These are phyloP conservation scores for Morpho deidamia DNA, from an alignment of 2,888 invertebrate genomes.

Conservation along the genomic window DNA sequence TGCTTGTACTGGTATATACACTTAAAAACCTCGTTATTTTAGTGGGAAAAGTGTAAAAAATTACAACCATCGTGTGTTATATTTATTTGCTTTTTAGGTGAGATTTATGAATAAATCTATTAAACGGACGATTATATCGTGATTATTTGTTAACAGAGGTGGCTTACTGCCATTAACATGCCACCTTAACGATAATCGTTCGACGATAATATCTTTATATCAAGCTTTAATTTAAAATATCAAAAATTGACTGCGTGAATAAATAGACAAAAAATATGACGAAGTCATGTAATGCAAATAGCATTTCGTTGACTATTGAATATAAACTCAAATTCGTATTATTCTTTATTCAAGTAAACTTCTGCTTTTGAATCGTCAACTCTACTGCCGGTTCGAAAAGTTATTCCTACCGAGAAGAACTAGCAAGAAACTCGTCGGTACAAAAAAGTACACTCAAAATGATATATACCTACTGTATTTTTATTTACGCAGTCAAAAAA, in stretches of 20 bases:
- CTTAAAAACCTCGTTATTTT: neutral
- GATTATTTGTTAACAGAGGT: conserved; percentile 31
- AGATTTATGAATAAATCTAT: too few species aligned
- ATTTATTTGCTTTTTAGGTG: neutral
- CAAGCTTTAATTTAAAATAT: conserved; percentile 22
- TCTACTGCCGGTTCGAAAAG: too few species aligned
- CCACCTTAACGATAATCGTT: conserved; percentile 32
- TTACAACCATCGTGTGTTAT: neutral
- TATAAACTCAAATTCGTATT: too few species aligned
- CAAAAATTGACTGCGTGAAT: conserved; percentile 9
- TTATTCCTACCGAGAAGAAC: too few species aligned
- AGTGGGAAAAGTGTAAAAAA: neutral
- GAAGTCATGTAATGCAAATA: neutral
- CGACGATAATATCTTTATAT: conserved; percentile 9
- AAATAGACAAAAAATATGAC: neutral
- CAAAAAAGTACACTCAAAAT: too few species aligned
- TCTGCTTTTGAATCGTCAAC: too few species aligned
- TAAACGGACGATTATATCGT: neutral
- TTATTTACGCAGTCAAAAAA: conserved; percentile 6
- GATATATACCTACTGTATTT: neutral
- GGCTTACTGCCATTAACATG: conserved; percentile 43
- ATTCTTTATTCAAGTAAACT: too few species aligned
- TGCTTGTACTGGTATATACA: neutral
- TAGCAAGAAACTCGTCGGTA: too few species aligned
- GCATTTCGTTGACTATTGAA: too few species aligned